Base-by-base conservation (phyloP, 2,888 invertebrate genomes). In the Subacronicta megacephala region DNA sequence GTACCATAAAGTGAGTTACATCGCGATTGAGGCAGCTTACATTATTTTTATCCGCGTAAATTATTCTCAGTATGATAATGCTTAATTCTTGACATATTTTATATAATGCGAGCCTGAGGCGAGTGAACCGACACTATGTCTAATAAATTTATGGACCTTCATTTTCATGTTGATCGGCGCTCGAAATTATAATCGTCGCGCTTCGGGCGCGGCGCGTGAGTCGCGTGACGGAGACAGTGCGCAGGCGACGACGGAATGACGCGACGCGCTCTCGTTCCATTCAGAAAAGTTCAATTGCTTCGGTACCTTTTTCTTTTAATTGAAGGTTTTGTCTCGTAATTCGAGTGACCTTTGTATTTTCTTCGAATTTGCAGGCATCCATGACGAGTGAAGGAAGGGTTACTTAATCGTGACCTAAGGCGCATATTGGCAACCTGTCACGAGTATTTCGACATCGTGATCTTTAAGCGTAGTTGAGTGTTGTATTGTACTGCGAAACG, bases 101-200 rank as follows among this genome's bases (percentile, higher is more conserved):
- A 86, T 92, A 89, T 93, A 94, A 94, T 93, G 88, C 90, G 83
- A 82, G 92, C 93, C 92, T 60, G 82, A 69, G 92, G 94, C 92
- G 73, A 83, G 71, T 73, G 76, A 82, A 84, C 94, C 92, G 93
- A 93, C 93, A 93, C 93, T 93, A 91, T 92, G 94, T 93, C 94
- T 93, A 93, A 94, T 93, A 94, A 94, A 94, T 93, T 93, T 94
- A 93, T 92, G 92, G 87, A 83, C 90, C 85, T 91, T 88, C 92
- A 92, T 93, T 92, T 93, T 93, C 90, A 92, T 91, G 92, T 92
- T 93, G 92, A 93, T 92, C 93, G 93, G 89, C 82, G 90, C 86
- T 92, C 92, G 89, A 92, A 93, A 90, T 92, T 90, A 93, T 93
- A 92, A 93, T 92, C 90, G 90, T 85, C 89, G 89, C 78, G 92